Base-by-base conservation (phyloP, 1,140 invertebrate species). In the Rhyacophila brunnea region DNA sequence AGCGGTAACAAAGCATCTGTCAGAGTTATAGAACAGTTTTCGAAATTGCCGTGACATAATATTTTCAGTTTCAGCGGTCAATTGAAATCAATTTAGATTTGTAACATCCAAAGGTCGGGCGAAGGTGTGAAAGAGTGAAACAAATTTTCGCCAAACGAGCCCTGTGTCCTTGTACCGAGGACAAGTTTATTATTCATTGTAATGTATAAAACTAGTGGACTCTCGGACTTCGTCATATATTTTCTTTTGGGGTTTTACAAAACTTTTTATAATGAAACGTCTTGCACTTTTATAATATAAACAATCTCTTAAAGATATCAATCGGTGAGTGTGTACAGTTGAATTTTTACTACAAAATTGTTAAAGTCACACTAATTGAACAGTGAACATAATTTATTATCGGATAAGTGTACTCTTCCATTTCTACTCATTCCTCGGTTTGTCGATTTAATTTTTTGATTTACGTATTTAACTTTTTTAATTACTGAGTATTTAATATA, bases 381-480 rank as follows among this genome's bases (percentile, higher is more conserved):
- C n/a, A n/a, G n/a, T n/a, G n/a, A 5, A 15, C 15, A 13, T n/a
- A 4, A 40, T 13, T 40, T 40, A 40, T 40, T 40, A 5, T 40
- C 11, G 11, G 15, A 3, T 40, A 6, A 40, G 38, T 40, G 43
- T 55, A 46, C 45, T 55, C 43, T 55, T 55, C 52, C 52, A 55
- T 13, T 46, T 55, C 23, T 36, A 20, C 43, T 46, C 52, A 55
- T 55, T 55, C 52, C 52, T 55, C 10, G 45, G 14, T 53, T 20
- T 40, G 40, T 28, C 3, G 23, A 28, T 28, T 43, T 43, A 5
- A 53, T 53, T 36, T 7, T 53, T 34, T 45, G 19, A 17, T 17
- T 46, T 55, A 46, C 43, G 44, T 32, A 55, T 34, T 55, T 55
- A 55, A 45, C 46, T 18, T 35, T 45, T 53, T 15, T 55, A n/a